These are phyloP conservation scores for Scolopax bukidnonensis DNA, from an alignment of 2,797 vertebrate genomes.

Conservation along the genomic window DNA sequence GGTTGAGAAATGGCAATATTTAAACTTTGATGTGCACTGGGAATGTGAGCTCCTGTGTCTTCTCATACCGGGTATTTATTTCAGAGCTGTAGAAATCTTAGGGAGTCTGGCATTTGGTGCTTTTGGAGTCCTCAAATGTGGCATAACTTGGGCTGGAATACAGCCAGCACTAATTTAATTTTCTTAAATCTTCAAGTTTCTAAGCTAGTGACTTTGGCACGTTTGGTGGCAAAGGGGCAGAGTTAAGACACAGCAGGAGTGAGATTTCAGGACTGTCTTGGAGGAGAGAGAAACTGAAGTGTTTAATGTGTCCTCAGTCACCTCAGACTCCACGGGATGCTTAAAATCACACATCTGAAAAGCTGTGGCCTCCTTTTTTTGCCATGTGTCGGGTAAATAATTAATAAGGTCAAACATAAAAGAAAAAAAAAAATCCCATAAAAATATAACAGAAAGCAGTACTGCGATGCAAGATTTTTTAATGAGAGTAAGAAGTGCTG, in stretches of 20 bases:
- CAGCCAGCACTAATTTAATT: neutral
- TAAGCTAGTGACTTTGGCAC: neutral
- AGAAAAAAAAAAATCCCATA: neutral
- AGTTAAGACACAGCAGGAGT: rapidly evolving
- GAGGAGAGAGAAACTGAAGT: neutral
- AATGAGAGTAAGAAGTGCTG: neutral
- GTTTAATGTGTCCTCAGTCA: rapidly evolving
- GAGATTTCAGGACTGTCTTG: neutral
- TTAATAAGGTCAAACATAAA: rapidly evolving
- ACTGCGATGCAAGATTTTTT: conserved; percentile 17
- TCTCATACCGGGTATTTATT: rapidly evolving
- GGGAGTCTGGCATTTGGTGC: neutral
- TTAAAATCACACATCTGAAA: neutral
- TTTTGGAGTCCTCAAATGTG: neutral
- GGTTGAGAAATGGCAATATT: neutral
- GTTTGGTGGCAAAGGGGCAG: neutral
- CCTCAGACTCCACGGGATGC: neutral
- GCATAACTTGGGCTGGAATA: neutral
- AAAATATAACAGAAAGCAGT: neutral
- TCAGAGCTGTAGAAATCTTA: neutral
- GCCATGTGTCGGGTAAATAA: rapidly evolving
- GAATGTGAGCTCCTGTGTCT: neutral
- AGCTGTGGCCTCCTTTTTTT: neutral
- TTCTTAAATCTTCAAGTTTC: neutral
- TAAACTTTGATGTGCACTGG: rapidly evolving